Base-by-base conservation (phyloP, 2,113 vertebrate genomes). In the Pampusana beccarii region DNA sequence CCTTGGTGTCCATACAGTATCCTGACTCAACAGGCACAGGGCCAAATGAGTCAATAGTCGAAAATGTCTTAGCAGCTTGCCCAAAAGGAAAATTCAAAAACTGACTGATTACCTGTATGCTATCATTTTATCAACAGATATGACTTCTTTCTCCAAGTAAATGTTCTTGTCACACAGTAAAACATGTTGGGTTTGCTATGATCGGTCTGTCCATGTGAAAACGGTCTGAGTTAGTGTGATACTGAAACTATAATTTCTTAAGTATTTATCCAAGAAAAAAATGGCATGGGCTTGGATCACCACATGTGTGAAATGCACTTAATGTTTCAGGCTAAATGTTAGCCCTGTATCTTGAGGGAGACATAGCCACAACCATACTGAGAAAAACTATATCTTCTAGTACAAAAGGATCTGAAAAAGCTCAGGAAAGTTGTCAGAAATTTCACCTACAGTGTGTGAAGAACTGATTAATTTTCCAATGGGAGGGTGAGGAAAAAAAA, bases 361-460 rank as follows among this genome's bases (percentile, higher is more conserved):
- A 73, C 7, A 31, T 75, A 92, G 92, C 79, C 94, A 92, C 65
- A 84, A 21, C 42, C 64, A 13, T 51, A 54, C 67, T 91, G 48
- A 86, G 36, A 64, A 89, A 86, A 95, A 21, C 64, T 92, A 0
- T n/a, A 57, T 90, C 84, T 93, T 92, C 36, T 38, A 72, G 50
- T 61, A 66, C 60, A 91, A 78, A 79, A 70, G 69, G 72, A 62
- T 70, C 34, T 40, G 62, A 21, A 54, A 81, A 93, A 88, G 2
- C 92, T 92, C 71, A 24, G 42, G 71, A 78, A 74, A 36, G 15
- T 53, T 95, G 92, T 96, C 81, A 90, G 78, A 96, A 96, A 73
- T 95, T 97, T 95, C 92, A 90, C 71, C 64, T 88, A 66, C 48
- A 64, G 44, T 90, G 93, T 94, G 57, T 77, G 64, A 92, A 83